Conservation (phyloP, 1,140 invertebrate genomes). For the Drosophila saltans region DNA sequence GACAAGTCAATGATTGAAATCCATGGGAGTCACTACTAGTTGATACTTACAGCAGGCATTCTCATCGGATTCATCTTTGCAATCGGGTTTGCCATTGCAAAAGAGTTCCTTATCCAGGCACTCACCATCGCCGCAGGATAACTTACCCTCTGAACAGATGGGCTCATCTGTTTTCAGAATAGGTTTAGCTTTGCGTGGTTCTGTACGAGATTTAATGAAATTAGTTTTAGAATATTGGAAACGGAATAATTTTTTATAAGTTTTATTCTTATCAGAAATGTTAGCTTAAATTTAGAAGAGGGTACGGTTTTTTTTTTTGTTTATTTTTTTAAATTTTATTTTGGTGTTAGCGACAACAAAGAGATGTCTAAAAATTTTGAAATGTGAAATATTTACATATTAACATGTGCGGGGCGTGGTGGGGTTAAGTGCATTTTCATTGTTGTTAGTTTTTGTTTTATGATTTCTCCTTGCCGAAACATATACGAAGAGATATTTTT, state of each 20-base stretch:
- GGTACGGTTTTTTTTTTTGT: constrained; percentile 18
- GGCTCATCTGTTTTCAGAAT: constrained; percentile 96
- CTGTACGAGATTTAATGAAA: constrained; percentile 83
- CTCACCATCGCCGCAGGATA: constrained; percentile 94
- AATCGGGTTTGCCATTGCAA: constrained; percentile 96
- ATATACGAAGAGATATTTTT: no score
- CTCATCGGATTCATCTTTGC: constrained; percentile 97
- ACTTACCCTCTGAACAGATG: constrained; percentile 93
- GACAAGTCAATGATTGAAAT: no score
- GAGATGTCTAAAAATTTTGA: constrained; percentile 72
- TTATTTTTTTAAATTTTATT: background rate
- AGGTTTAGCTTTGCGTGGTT: constrained; percentile 93
- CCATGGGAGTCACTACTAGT: no score
- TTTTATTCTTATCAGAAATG: background rate
- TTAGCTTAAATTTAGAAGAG: background rate
- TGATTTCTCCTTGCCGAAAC: background rate
- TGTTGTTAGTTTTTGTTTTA: constrained; percentile 36
- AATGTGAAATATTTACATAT: constrained; percentile 66
- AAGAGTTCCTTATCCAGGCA: constrained; percentile 95
- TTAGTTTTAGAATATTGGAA: background rate
- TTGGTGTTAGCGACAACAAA: constrained; percentile 65
- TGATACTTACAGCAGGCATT: constrained; percentile 94
- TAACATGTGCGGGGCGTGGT: constrained; percentile 21
- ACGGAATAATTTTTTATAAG: background rate
- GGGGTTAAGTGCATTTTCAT: constrained; percentile 23